These are phyloP conservation scores for Pithys albifrons DNA, from an alignment of 2,113 vertebrate genomes.

Conservation along the genomic window DNA sequence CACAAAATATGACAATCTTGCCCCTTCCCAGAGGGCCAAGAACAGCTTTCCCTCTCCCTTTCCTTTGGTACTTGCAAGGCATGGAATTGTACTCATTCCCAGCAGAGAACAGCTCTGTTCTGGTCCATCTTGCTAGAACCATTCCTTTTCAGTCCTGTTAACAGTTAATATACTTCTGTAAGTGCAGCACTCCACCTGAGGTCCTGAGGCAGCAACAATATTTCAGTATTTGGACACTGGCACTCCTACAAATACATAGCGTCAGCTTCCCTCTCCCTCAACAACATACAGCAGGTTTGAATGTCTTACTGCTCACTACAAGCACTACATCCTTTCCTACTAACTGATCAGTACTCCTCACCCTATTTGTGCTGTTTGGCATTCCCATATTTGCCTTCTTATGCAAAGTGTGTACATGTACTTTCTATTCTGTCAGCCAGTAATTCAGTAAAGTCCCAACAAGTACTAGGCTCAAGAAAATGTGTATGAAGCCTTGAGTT, in stretches of 20 bases:
- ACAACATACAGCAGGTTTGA: not conserved
- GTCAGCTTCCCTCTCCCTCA: not conserved
- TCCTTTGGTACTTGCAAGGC: not conserved
- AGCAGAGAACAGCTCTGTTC: not conserved
- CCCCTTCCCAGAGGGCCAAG: not conserved
- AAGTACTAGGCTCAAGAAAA: not conserved
- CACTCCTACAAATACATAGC: fast-evolving
- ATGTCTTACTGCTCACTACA: not conserved
- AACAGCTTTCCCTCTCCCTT: not conserved
- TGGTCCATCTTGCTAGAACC: not conserved
- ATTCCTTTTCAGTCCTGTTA: not conserved
- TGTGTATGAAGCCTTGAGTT: not conserved
- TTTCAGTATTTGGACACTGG: not conserved
- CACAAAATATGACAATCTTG: not conserved
- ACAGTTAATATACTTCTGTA: not conserved
- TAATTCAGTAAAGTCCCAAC: not conserved
- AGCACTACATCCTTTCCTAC: not conserved
- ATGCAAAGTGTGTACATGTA: not conserved
- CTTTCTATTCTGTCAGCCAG: not conserved
- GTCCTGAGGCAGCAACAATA: not conserved
- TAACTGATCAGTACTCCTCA: not conserved
- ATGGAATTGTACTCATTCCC: not conserved
- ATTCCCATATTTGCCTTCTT: not conserved
- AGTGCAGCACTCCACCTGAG: not conserved
- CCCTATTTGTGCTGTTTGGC: not conserved